phyloP scores from a whole-genome alignment of 2,888 invertebrate genomes.

The Scelioninae gen. 2 region DNA sequence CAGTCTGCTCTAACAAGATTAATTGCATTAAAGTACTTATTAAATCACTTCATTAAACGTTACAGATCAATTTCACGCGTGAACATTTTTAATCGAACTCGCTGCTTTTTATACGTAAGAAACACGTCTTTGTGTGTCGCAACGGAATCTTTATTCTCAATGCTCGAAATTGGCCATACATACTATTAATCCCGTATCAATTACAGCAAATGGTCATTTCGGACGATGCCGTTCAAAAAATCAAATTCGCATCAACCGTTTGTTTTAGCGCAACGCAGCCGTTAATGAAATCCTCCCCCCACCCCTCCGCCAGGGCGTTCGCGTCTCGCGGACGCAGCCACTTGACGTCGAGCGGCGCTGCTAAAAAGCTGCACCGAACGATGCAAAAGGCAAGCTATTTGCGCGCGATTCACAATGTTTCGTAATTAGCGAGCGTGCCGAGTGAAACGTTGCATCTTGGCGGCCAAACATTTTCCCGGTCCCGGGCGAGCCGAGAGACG shows the following conservation, averaged over 20 bases:
- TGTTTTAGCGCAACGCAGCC: conserved; percentile 35
- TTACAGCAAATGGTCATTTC: conserved; percentile 26
- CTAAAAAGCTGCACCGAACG: conserved; percentile 21
- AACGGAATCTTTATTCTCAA: too few species aligned
- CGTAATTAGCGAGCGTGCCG: conserved; percentile 34
- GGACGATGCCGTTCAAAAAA: conserved; percentile 37
- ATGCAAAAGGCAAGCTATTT: conserved; percentile 33
- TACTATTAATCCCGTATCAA: conserved; percentile 10
- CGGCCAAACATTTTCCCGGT: conserved; percentile 41
- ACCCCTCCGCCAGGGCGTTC: conserved; percentile 1
- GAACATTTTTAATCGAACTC: too few species aligned
- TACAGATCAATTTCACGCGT: too few species aligned
- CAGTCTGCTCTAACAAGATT: too few species aligned
- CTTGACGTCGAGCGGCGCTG: conserved; percentile 22
- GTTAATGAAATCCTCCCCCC: conserved; percentile 31
- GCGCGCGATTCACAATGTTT: conserved; percentile 38
- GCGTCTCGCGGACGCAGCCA: conserved; percentile 26
- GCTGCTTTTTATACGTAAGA: too few species aligned
- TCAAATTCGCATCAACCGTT: conserved; percentile 46
- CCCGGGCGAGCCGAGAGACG: conserved; percentile 22
- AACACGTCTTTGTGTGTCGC: too few species aligned
- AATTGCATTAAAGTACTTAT: too few species aligned
- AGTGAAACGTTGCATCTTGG: conserved; percentile 43
- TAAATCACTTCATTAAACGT: too few species aligned
- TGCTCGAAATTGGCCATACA: too few species aligned